Evolutionary conservation across 30 jellyfish, hydroid and myxozoan genomes (phyloP).

Genomic region (Mastigias papua): DNA sequence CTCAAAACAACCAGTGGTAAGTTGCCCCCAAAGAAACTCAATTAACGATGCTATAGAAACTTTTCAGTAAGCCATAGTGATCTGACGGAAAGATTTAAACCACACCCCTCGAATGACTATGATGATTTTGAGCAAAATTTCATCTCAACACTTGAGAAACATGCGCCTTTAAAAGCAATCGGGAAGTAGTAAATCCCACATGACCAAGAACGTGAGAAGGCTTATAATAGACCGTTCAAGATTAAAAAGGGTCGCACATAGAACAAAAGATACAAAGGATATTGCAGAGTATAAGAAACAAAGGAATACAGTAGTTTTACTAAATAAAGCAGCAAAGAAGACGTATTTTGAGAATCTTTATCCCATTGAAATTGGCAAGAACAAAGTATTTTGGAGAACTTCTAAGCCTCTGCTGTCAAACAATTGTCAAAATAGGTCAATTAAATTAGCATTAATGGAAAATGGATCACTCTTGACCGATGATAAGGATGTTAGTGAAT

Average conservation of each 20-base stretch:
- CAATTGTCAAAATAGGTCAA: conserved; percentile 15
- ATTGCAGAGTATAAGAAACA: neutral
- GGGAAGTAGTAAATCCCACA: neutral
- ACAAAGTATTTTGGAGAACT: neutral
- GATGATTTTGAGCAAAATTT: neutral
- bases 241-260: neutral
- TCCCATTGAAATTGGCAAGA: conserved; percentile 27
- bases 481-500: conserved; percentile 32
- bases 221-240: neutral
- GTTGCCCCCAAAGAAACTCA: too few species aligned
- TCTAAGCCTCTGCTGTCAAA: neutral
- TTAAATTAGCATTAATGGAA: conserved; percentile 1
- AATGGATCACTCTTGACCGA: conserved; percentile 10
- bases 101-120: conserved; percentile 12
- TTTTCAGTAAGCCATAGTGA: too few species aligned
- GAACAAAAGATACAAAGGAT: neutral
- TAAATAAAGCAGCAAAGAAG: conserved; percentile 9
- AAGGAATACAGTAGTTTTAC: conserved; percentile 7
- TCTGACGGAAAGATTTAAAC: too few species aligned
- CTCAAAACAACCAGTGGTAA: too few species aligned
- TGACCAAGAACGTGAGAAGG: neutral
- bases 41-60: too few species aligned
- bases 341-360: conserved; percentile 11
- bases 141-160: neutral
- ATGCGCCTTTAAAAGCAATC: neutral